These are phyloP conservation scores for Cladorhizidae sp. DNA, from an alignment of 37 sponge, comb jelly and placozoan genomes.

Conservation along the genomic window DNA sequence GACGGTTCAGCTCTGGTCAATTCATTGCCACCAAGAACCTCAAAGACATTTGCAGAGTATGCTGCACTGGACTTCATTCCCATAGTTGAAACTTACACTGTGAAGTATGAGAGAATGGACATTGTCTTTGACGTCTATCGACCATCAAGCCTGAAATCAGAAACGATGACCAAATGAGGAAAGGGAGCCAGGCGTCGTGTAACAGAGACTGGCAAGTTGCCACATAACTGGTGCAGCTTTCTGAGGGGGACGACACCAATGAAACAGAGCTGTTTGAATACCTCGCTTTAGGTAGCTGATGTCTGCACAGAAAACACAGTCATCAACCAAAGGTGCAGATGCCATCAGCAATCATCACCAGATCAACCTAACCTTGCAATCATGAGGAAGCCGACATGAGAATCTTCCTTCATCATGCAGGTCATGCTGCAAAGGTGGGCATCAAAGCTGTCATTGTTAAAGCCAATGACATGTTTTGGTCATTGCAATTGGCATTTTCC, in stretches of 20 bases:
- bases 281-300: background rate
- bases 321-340: background rate
- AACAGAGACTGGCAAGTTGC: background rate
- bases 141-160: background rate
- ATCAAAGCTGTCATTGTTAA: background rate
- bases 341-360: background rate
- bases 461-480: background rate
- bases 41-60: background rate
- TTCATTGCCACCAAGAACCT: background rate
- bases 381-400: background rate
- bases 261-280: background rate
- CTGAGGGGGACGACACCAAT: background rate
- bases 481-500: background rate
- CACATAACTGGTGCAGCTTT: background rate
- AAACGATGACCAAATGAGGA: background rate
- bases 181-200: background rate
- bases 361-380: too few species aligned
- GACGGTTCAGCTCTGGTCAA: background rate
- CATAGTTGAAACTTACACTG: background rate
- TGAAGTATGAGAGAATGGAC: background rate
- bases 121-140: background rate
- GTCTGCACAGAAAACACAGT: background rate
- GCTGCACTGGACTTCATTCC: background rate
- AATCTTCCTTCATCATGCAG: background rate
- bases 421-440: too few species aligned